These are phyloP conservation scores for Siniperca chuatsi DNA, from an alignment of 2,113 vertebrate species.

Conservation along the genomic window DNA sequence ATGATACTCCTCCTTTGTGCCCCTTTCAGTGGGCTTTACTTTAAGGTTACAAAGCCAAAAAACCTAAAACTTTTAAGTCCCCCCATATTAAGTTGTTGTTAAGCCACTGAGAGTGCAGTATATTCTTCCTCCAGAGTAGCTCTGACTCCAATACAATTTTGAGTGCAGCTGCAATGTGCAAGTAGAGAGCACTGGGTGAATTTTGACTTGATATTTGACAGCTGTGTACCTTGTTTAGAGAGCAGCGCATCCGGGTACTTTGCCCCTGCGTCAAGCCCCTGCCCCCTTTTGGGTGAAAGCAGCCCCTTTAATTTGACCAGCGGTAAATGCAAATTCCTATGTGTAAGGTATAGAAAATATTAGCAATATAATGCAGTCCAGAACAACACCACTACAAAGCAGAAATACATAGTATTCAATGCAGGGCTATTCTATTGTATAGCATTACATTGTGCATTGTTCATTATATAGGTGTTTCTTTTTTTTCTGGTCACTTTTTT, in stretches of 20 bases:
- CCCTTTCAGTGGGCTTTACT: neutral
- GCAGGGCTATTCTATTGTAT: neutral
- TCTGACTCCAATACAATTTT: neutral
- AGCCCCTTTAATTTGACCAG: too few species aligned
- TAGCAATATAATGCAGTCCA: neutral
- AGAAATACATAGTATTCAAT: too few species aligned
- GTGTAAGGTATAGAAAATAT: neutral
- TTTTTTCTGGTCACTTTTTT: neutral
- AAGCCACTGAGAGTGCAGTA: neutral
- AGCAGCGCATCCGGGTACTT: too few species aligned
- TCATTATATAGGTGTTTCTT: neutral
- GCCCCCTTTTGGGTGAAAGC: too few species aligned
- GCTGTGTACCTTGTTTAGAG: too few species aligned
- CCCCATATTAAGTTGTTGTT: neutral
- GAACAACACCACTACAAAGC: neutral
- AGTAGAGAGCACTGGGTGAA: neutral
- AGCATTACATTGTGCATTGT: neutral
- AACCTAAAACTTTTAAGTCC: neutral
- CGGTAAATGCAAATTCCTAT: too few species aligned
- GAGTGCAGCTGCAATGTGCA: too few species aligned
- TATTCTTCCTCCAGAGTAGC: neutral
- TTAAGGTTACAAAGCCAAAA: neutral
- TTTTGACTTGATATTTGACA: neutral
- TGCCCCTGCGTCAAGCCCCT: too few species aligned
- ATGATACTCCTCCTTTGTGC: neutral